These are phyloP conservation scores for Oryctolagus cuniculus DNA, from an alignment of 2,113 vertebrate genomes.

Conservation along the genomic window mOryCun1.1 NC_091438.1:112346001-112346500, in stretches of 20 bases:
- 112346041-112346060: slow-evolving; percentile 22
- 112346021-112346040: slow-evolving; percentile 21
- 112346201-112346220: background rate
- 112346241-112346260: background rate
- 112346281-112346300: background rate
- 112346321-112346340: background rate
- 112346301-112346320: background rate
- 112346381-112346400: background rate
- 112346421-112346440: background rate
- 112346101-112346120: background rate
- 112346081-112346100: background rate
- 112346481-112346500: too few relatives aligned
- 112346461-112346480: background rate
- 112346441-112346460: background rate
- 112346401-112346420: background rate
- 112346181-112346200: background rate
- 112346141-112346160: background rate
- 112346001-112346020: background rate
- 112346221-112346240: slow-evolving; percentile 34
- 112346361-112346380: background rate
- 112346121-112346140: background rate
- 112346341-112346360: background rate
- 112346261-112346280: background rate
- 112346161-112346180: background rate
- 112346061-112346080: background rate